These are phyloP conservation scores for Phymanthus crucifer DNA, from an alignment of 92 coral and sea anemone genomes.

Conservation along the genomic window DNA sequence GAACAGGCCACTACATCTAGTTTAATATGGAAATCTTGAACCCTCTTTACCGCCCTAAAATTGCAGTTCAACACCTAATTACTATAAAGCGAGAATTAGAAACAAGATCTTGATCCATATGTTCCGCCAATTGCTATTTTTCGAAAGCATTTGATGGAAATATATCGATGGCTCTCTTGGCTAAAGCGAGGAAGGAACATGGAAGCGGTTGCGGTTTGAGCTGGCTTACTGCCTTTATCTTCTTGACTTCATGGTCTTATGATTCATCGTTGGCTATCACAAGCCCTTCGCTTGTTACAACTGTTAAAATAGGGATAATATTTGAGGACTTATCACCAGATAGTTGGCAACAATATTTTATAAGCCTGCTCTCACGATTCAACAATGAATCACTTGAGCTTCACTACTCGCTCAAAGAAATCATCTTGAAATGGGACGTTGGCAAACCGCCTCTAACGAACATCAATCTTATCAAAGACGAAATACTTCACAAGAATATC, in stretches of 20 bases:
- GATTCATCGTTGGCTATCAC: background rate
- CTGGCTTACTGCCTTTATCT: background rate
- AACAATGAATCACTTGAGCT: background rate
- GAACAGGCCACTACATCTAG: background rate
- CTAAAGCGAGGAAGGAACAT: background rate
- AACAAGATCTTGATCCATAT: background rate
- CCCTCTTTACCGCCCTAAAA: background rate
- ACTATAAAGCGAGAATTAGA: background rate
- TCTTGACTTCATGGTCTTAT: background rate
- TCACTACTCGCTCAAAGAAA: slow-evolving; percentile 22
- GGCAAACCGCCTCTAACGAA: slow-evolving; percentile 35
- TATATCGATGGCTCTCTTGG: background rate
- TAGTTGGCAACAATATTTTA: background rate
- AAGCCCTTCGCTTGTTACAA: background rate
- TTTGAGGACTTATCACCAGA: background rate
- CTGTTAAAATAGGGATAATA: background rate
- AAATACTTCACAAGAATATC: slow-evolving; percentile 35
- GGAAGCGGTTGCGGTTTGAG: background rate
- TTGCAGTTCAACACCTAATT: background rate
- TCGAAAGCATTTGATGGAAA: background rate
- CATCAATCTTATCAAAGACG: slow-evolving; percentile 19
- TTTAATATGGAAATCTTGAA: background rate
- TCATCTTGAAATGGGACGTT: slow-evolving; percentile 47
- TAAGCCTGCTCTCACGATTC: background rate
- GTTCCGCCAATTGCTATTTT: background rate